Evolutionary conservation across 2,113 vertebrate species (phyloP), one percentile per base, ranked within the genome.

Genomic region (Megalops atlanticus): DNA sequence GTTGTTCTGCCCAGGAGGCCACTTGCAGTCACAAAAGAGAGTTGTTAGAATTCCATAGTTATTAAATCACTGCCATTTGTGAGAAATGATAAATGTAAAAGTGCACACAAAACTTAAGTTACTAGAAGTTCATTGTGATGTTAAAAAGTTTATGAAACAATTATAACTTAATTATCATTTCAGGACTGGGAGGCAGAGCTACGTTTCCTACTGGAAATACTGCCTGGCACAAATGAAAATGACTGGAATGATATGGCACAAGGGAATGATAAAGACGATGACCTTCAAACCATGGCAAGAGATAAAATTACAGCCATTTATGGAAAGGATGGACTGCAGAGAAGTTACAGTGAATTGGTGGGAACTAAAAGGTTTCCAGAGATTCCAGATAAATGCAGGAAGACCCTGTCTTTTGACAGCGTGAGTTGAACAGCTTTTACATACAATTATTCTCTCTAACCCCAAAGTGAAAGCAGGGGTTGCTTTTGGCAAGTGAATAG

Each of bases 301-400:
- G 78, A 70, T 36, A 79, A 79, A 43, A 72, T 79, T 6, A 47
- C 36, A 47, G 78, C 78, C 1, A 12, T 79, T 79, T 72, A 79
- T 71, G 78, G 78, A 47, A 31, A 40, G 36, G 31, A 49, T 4
- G 78, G 64, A 72, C 40, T 71, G 15, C 21, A 35, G 12, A 45
- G 49, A 69, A 27, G 16, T 31, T 49, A 36, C 41, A 43, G 45
- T 16, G 6, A 79, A 36, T 18, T 79, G 64, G 40, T n/a, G 68
- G 64, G 16, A 36, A 35, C 38, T 7, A 35, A 21, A 47, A 6
- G 27, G 0, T n/a, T 43, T 27, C 1, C 41, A 71, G 64, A 79
- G 21, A 72, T 72, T 45, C 27, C 24, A 38, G 2, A 45, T 0
- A 68, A 5, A 4, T 35, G 16, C 40, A 71, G 5, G 27, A 79